Evolutionary conservation across 2,888 invertebrate species (phyloP).

Genomic region (Melanostoma scalare): DNA sequence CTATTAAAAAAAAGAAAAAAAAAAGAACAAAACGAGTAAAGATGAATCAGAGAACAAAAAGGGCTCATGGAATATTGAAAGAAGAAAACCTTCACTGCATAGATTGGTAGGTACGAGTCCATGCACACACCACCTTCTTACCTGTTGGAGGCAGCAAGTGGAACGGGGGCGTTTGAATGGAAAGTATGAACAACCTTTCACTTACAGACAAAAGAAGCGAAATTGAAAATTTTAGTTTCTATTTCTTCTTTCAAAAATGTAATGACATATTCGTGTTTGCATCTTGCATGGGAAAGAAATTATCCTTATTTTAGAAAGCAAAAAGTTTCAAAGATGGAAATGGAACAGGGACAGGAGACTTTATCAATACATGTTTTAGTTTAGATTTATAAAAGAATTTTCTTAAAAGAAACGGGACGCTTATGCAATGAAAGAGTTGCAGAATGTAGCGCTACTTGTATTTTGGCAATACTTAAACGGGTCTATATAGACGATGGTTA

Average conservation of each 20-base stretch:
- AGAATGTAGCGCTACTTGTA: no score
- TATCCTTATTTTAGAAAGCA: slow-evolving; percentile 31
- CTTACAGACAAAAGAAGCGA: slow-evolving; percentile 23
- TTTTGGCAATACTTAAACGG: no score
- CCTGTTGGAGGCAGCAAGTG: neutral
- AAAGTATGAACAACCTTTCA: slow-evolving; percentile 22
- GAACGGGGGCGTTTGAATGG: neutral
- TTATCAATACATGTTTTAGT: no score
- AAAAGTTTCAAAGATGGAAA: neutral
- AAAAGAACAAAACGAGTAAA: neutral
- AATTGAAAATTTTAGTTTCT: slow-evolving; percentile 45
- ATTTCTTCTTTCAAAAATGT: neutral
- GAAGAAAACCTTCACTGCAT: no score
- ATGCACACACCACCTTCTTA: no score
- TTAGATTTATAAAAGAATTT: no score
- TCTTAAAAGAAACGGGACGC: no score
- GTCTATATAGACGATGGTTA: no score
- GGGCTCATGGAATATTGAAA: no score
- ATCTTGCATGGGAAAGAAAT: neutral
- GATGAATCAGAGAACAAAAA: no score
- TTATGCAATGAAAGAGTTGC: no score
- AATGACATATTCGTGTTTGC: slow-evolving; percentile 3
- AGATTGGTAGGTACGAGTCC: no score
- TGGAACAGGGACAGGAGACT: neutral
- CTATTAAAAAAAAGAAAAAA: slow-evolving; percentile 41